Conservation (phyloP, 2,113 vertebrate species). For the Neofelis nebulosa region DNA sequence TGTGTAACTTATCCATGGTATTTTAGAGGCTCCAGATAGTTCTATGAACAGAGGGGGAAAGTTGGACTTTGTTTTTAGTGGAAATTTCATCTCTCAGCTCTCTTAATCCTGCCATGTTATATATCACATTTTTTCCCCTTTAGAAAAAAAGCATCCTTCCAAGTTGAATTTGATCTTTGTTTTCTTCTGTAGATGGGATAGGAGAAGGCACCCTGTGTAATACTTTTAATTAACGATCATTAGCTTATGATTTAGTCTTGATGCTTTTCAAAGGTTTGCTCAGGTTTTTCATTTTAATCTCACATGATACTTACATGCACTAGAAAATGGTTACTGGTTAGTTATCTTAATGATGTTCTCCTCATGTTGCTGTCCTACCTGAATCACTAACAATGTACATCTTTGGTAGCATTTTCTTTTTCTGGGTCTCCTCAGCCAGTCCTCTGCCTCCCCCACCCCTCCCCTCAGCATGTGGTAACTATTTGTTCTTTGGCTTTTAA, state of each 20-base stretch:
- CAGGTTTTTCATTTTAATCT: slow-evolving; percentile 21
- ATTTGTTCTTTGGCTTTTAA: slow-evolving; percentile 55
- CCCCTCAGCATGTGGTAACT: slow-evolving; percentile 30
- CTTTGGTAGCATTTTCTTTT: slow-evolving; percentile 49
- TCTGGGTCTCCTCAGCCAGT: background rate
- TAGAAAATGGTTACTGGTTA: slow-evolving; percentile 37
- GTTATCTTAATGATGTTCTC: slow-evolving; percentile 3
- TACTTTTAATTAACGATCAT: background rate
- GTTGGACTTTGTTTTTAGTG: slow-evolving; percentile 42
- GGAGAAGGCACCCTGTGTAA: background rate
- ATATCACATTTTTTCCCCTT: background rate
- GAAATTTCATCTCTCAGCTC: slow-evolving; percentile 1
- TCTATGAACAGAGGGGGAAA: background rate
- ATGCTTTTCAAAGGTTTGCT: background rate
- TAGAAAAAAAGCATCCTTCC: slow-evolving; percentile 13
- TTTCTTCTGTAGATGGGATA: background rate
- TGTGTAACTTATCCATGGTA: background rate
- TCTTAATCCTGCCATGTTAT: slow-evolving; percentile 29
- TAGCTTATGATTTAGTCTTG: slow-evolving; percentile 18
- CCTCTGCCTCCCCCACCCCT: background rate
- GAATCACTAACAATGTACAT: background rate
- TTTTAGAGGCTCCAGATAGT: slow-evolving; percentile 32
- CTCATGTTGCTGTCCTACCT: background rate
- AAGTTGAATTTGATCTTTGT: slow-evolving; percentile 29
- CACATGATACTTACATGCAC: background rate